Evolutionary conservation across 2,797 vertebrate species (phyloP).

Genomic region (Acanthurus tractus): DNA sequence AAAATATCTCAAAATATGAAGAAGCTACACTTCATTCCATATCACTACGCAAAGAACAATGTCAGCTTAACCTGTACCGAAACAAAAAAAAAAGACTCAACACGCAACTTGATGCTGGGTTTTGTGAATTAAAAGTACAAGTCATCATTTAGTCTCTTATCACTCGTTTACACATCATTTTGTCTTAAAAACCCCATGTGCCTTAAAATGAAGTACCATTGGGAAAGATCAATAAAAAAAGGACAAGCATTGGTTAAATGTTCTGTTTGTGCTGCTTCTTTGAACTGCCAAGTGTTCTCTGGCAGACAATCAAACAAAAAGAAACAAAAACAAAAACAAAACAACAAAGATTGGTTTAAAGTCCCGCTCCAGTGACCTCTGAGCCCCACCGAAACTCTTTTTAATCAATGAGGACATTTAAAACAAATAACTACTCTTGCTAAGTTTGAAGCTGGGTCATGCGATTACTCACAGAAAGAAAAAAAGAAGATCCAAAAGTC

Average conservation of each 20-base stretch:
- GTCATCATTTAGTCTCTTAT: constrained; percentile 16
- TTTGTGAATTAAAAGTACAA: constrained; percentile 54
- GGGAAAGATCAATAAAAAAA: constrained; percentile 26
- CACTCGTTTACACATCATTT: constrained; percentile 34
- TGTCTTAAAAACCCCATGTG: constrained; percentile 44
- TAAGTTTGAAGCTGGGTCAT: background rate
- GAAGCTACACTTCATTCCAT: constrained; percentile 43
- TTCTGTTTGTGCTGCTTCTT: constrained; percentile 53
- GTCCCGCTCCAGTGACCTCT: constrained; percentile 36
- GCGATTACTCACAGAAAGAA: background rate
- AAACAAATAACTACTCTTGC: background rate
- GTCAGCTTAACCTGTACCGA: constrained; percentile 21
- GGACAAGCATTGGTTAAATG: constrained; percentile 5
- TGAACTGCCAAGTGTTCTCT: constrained; percentile 40
- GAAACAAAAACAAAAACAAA: background rate
- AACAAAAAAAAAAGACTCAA: constrained; percentile 14
- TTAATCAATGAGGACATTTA: background rate
- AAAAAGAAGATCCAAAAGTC: background rate
- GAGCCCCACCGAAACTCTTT: background rate
- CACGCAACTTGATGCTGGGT: constrained; percentile 43
- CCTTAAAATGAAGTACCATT: constrained; percentile 51
- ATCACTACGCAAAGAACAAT: constrained; percentile 20
- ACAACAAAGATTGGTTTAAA: constrained; percentile 32
- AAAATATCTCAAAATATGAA: constrained; percentile 46
- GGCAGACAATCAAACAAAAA: constrained; percentile 29